These are phyloP conservation scores for Platycnemis pennipes DNA, from an alignment of 2,888 invertebrate genomes.

Conservation along the genomic window DNA sequence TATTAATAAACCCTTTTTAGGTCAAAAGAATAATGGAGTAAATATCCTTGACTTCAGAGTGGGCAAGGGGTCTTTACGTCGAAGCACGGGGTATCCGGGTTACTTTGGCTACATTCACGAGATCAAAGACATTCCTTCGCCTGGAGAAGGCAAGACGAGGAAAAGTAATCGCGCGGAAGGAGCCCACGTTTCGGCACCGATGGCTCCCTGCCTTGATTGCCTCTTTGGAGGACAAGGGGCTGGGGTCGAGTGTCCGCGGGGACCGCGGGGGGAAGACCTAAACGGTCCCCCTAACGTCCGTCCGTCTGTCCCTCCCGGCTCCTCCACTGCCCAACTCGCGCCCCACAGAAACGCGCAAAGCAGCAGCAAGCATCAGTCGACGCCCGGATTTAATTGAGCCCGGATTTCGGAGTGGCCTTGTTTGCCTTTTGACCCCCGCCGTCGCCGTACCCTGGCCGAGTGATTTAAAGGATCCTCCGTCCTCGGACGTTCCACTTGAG, in stretches of 20 bases:
- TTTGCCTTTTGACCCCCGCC: not conserved
- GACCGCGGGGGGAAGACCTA: not conserved
- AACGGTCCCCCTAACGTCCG: not conserved
- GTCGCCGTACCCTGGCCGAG: not conserved
- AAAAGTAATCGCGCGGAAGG: not conserved
- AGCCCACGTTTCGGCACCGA: not conserved
- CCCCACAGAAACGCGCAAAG: not conserved
- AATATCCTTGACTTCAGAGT: too few species aligned
- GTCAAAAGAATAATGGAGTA: too few species aligned
- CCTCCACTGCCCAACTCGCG: not conserved
- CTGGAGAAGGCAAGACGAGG: not conserved
- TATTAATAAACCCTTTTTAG: too few species aligned
- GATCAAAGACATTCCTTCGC: too few species aligned
- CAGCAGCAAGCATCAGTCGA: not conserved
- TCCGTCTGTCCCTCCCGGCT: not conserved
- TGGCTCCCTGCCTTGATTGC: not conserved
- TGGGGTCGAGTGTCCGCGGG: not conserved
- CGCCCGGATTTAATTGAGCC: not conserved
- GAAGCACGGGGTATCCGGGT: not conserved
- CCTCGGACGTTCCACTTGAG: slow-evolving; percentile 12
- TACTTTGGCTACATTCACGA: not conserved
- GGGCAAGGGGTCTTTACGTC: too few species aligned
- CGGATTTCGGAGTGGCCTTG: slow-evolving; percentile 15
- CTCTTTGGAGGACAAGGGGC: not conserved
- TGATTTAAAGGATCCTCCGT: not conserved